Evolutionary conservation across 2,888 invertebrate species (phyloP).

Genomic region (Diabrotica balteata): DNA sequence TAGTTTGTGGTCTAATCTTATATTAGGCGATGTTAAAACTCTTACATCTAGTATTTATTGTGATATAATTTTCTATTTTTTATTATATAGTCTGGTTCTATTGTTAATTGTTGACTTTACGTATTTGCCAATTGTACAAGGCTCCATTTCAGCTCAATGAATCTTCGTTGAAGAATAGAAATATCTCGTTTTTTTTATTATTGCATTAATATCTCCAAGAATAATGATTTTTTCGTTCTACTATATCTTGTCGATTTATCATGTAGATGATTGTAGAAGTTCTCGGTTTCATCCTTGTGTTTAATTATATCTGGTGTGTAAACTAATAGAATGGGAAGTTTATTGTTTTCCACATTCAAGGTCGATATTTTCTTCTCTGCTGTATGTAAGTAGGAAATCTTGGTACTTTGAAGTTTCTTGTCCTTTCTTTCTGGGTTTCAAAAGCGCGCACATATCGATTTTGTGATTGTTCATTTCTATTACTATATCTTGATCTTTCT

Average conservation of each 20-base stretch:
- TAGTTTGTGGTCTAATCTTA: no score
- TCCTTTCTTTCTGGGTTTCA: not conserved
- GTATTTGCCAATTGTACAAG: no score
- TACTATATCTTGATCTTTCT: not conserved
- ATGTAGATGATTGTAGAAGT: not conserved
- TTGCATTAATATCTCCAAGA: not conserved
- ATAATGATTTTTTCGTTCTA: not conserved
- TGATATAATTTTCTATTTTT: no score
- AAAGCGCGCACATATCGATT: not conserved
- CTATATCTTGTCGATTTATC: not conserved
- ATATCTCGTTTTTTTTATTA: no score
- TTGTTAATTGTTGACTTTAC: no score
- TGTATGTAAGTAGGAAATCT: not conserved
- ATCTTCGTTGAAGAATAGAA: no score
- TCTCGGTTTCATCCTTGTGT: not conserved
- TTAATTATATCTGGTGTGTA: not conserved
- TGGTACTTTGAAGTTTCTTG: not conserved
- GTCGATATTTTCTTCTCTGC: not conserved
- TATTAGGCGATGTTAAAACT: no score
- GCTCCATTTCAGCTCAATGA: no score
- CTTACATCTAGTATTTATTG: no score
- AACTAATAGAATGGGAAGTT: not conserved
- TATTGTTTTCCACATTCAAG: not conserved
- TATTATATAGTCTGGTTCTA: no score
- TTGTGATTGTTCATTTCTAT: not conserved